Evolutionary conservation across 2,113 vertebrate species (phyloP), one percentile per base, ranked within the genome.

Genomic region (Spea multiplicata): DNA sequence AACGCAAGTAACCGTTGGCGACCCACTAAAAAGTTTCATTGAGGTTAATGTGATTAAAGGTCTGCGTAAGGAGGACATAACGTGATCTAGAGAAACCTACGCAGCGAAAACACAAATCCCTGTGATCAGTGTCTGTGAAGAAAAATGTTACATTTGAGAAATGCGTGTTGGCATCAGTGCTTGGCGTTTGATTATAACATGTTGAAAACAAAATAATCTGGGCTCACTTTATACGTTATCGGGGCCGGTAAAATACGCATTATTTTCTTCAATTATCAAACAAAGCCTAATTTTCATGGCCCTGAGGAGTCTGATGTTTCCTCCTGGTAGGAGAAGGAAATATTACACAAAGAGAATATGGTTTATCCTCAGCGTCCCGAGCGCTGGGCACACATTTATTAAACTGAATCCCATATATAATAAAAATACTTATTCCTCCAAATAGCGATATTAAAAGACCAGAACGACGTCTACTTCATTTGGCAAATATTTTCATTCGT

Each of bases 171-270:
- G 73, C 73, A 66, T 44, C 44, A 66, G 16, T 14, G 14, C 17
- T 9, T 17, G 14, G 5, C 45, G 14, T 66, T 74, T 64, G 10
- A 74, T 74, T 74, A 74, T 50, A 74, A 74, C 73, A 74, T 74
- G 73, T 66, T 74, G 73, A 74, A 74, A 74, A 74, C 73, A 50
- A 74, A 74, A 74, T 74, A 74, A 52, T 10, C 5, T 16, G 49
- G 47, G 49, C 47, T 17, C 50, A 74, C 44, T 66, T 74, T 59
- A 6, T 66, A 66, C 46, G 55, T 74, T 73, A 30, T 16, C 45
- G 9, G 4, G 17, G 61, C 59, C 9, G 47, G 12, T 61, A 14
- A 6, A 48, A 44, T 3, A 64, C 45, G 30, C 30, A 30, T 30
- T 30, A 30, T 30, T 30, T 30, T 30, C 30, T 30, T 30, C 30